A percentile compares a stretch with the other conserved stretches of the same genome.
Evolutionary conservation across 2,888 invertebrate species (phyloP).

Genomic region (Schrankia costaestrigalis): DNA sequence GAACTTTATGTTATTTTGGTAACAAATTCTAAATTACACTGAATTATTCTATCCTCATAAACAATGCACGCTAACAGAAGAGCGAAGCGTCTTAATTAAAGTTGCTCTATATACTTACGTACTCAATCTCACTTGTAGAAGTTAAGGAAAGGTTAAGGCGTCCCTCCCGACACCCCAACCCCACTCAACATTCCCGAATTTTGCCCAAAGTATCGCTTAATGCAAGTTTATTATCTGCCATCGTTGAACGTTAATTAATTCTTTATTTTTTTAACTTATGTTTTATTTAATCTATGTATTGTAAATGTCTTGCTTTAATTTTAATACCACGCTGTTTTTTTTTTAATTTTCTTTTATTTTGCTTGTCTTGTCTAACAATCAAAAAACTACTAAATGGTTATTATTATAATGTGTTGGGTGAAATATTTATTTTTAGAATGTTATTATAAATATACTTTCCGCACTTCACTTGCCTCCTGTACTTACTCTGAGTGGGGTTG

Average conservation of each 20-base stretch:
- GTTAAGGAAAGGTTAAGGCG: constrained; percentile 74
- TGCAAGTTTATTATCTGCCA: constrained; percentile 75
- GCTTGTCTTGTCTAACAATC: too few species aligned
- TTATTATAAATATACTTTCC: too few species aligned
- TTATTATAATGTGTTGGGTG: too few species aligned
- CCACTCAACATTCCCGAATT: constrained; percentile 63
- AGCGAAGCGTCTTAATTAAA: constrained; percentile 70
- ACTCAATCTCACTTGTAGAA: constrained; percentile 75
- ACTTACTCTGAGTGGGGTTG: too few species aligned
- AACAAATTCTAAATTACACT: constrained; percentile 50
- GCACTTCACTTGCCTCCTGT: too few species aligned
- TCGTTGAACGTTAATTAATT: constrained; percentile 70
- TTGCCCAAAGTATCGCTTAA: constrained; percentile 75
- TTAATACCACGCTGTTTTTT: not conserved
- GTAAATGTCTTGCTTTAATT: constrained; percentile 4
- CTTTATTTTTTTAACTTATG: constrained; percentile 38
- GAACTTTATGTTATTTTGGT: constrained; percentile 20
- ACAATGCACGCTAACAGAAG: constrained; percentile 69
- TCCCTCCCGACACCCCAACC: constrained; percentile 35
- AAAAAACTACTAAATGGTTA: too few species aligned
- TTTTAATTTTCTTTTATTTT: too few species aligned
- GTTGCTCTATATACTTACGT: constrained; percentile 74
- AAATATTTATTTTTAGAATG: too few species aligned
- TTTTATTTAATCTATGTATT: constrained; percentile 16
- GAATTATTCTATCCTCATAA: constrained; percentile 65